A percentile compares a stretch with the other conserved stretches of the same genome.
Conservation (phyloP, 23 tunicate genomes). For the Halocynthia roretzi region DNA sequence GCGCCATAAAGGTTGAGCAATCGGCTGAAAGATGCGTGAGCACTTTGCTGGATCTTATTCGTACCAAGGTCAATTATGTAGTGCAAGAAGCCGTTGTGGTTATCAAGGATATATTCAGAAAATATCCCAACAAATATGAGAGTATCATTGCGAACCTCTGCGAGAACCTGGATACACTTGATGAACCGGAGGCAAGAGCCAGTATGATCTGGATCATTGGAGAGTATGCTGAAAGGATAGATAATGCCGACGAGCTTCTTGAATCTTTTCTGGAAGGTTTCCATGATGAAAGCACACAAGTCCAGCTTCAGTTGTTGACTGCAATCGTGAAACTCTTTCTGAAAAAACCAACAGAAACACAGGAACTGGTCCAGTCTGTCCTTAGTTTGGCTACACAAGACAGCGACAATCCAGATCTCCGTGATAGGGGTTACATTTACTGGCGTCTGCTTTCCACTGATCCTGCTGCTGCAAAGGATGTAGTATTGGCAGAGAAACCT, state of each 20-base stretch:
- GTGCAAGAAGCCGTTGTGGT: constrained; percentile 99
- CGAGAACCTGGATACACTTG: constrained; percentile 94
- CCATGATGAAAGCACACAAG: constrained; percentile 95
- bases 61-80: constrained; percentile 97
- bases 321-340: constrained; percentile 95
- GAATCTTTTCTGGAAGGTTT: constrained; percentile 95
- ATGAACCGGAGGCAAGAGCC: constrained; percentile 98
- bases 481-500: constrained; percentile 97
- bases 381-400: constrained; percentile 96
- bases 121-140: constrained; percentile 98
- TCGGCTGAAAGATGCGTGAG: constrained; percentile 94
- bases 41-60: constrained; percentile 91
- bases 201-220: constrained; percentile 99
- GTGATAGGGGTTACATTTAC: constrained; percentile 98
- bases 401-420: constrained; percentile 94
- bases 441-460: constrained; percentile 97
- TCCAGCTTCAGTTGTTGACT: constrained; percentile 67
- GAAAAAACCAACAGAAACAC: constrained; percentile 97
- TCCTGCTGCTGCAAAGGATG: constrained; percentile 99
- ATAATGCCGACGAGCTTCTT: constrained; percentile 95
- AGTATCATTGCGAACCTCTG: constrained; percentile 95
- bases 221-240: constrained; percentile 98
- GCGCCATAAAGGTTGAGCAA: constrained; percentile 98
- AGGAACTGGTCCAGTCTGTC: constrained; percentile 93
- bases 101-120: constrained; percentile 95